phyloP scores from a whole-genome alignment of 2,113 vertebrate species.

The Athene noctua region DNA sequence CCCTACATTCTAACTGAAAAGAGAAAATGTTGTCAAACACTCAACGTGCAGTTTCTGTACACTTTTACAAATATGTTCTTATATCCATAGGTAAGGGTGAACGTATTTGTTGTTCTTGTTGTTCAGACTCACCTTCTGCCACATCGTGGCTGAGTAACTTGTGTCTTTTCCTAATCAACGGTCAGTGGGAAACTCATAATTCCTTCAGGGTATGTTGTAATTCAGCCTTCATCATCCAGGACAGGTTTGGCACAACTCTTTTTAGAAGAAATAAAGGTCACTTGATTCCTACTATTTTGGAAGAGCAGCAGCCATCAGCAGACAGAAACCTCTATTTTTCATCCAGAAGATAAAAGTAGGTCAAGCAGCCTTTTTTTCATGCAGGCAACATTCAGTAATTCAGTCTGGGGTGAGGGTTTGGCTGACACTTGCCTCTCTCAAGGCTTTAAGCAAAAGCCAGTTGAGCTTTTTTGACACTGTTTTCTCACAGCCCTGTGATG shows the following conservation, averaged over 20 bases:
- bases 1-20: not conserved
- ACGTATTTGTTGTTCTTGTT: not conserved
- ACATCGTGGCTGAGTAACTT: not conserved
- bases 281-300: not conserved
- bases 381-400: not conserved
- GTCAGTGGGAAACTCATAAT: not conserved
- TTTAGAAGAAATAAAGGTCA: not conserved
- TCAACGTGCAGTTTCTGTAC: not conserved
- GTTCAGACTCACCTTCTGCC: not conserved
- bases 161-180: not conserved
- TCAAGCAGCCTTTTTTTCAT: not conserved
- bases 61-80: not conserved
- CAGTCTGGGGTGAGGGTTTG: not conserved
- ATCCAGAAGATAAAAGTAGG: conserved; percentile 39
- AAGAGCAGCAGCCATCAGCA: not conserved
- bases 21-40: not conserved
- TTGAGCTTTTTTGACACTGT: not conserved
- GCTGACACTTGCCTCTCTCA: conserved; percentile 7
- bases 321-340: not conserved
- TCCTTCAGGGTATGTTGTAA: not conserved
- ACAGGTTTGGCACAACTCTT: not conserved
- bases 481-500: not conserved
- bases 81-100: not conserved
- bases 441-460: conserved; percentile 10
- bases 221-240: not conserved